Conservation (phyloP, 1,140 invertebrate species). For the Philotrypesis tridentata region DNA sequence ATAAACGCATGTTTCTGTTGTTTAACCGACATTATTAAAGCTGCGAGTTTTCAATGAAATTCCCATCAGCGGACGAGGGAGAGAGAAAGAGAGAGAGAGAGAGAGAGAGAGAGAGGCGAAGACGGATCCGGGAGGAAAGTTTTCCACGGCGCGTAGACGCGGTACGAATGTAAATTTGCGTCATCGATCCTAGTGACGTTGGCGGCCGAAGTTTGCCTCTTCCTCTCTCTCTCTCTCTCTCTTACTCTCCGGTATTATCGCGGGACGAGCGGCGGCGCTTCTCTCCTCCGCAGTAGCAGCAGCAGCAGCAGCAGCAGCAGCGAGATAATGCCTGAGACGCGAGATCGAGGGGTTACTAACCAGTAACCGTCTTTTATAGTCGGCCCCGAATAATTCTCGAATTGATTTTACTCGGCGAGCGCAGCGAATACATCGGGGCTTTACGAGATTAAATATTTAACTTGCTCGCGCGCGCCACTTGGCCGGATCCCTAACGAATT, state of each 20-base stretch:
- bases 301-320: neutral
- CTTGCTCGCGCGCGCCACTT: neutral
- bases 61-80: neutral
- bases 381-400: conserved; percentile 31
- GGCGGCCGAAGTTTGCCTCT: conserved; percentile 8
- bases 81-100: too few relatives aligned
- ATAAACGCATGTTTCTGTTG: neutral
- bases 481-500: conserved; percentile 19
- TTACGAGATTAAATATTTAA: conserved; percentile 22
- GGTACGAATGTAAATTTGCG: conserved; percentile 57
- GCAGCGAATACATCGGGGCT: neutral
- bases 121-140: neutral
- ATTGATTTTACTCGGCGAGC: conserved; percentile 14
- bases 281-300: too few relatives aligned
- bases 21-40: neutral
- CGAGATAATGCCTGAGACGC: neutral
- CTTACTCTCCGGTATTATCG: conserved; percentile 52
- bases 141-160: conserved; percentile 39
- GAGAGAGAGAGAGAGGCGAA: neutral
- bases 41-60: neutral
- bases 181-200: conserved; percentile 51
- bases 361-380: conserved; percentile 31
- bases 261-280: neutral
- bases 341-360: conserved; percentile 1
- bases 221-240: neutral